These are phyloP conservation scores for Thoracochromis brauschi DNA, from an alignment of 2,113 vertebrate genomes.

Conservation along the genomic window DNA sequence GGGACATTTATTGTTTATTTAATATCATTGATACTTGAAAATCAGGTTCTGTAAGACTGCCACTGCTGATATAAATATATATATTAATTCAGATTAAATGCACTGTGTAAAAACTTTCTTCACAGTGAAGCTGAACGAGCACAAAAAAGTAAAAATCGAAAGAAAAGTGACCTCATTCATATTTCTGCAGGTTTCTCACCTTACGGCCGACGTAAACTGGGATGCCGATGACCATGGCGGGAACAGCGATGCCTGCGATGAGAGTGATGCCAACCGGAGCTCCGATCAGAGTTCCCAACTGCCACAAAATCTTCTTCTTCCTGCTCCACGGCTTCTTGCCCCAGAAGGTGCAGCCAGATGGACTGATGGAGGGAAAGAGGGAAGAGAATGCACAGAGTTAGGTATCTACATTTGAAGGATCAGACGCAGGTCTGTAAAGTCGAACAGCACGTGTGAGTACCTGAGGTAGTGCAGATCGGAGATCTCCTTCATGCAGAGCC, in stretches of 20 bases:
- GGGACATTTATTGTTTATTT: background rate
- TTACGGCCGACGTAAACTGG: conserved; percentile 95
- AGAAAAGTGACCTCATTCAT: background rate
- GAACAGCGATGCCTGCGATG: conserved; percentile 95
- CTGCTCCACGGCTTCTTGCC: conserved; percentile 99
- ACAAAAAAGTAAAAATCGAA: background rate
- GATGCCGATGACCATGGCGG: conserved; percentile 98
- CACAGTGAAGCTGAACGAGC: background rate
- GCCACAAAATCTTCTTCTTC: conserved; percentile 99
- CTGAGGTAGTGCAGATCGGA: conserved; percentile 99
- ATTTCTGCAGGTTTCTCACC: conserved; percentile 68
- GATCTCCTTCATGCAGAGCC: conserved; percentile 99
- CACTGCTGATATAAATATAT: background rate
- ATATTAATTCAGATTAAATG: background rate
- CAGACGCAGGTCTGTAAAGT: rapidly evolving
- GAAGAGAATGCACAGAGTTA: background rate
- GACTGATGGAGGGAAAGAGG: conserved; percentile 63
- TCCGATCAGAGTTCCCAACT: conserved; percentile 94
- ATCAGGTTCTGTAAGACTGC: background rate
- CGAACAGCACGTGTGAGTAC: conserved; percentile 30
- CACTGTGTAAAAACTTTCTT: background rate
- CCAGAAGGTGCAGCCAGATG: conserved; percentile 98
- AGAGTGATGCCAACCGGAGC: conserved; percentile 96
- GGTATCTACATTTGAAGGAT: background rate
- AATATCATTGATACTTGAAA: background rate